A percentile compares a stretch with the other conserved stretches of the same genome.
Conservation (phyloP, 2,797 vertebrate genomes). For the Phrynocephalus forsythii region DNA sequence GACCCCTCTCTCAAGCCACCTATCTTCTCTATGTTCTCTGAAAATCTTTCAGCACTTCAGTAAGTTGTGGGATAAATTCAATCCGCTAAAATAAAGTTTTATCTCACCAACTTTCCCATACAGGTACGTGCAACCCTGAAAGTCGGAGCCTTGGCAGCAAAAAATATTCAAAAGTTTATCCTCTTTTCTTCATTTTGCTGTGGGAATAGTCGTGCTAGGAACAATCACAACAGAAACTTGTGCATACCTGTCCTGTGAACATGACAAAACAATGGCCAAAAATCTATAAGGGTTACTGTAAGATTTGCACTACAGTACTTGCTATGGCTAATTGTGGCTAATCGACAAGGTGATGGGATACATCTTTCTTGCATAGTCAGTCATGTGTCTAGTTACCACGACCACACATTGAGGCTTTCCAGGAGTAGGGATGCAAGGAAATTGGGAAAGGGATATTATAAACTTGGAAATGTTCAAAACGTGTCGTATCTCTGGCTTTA, state of each 20-base stretch:
- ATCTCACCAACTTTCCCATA: constrained; percentile 8
- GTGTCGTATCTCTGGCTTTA: not conserved
- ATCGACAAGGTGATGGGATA: too few species aligned
- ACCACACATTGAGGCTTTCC: not conserved
- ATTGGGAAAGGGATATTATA: not conserved
- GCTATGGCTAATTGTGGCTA: too few species aligned
- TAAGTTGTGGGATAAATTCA: constrained; percentile 32
- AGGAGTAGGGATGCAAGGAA: not conserved
- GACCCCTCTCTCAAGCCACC: too few species aligned
- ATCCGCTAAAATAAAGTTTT: not conserved
- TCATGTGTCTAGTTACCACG: not conserved
- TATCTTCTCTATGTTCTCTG: not conserved
- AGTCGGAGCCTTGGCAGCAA: not conserved
- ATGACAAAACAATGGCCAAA: too few species aligned
- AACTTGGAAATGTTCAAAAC: not conserved
- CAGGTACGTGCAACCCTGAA: not conserved
- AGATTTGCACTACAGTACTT: too few species aligned
- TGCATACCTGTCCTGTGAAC: too few species aligned
- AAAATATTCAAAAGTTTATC: not conserved
- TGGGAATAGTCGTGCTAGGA: not conserved
- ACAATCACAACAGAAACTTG: not conserved
- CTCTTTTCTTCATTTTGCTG: not conserved
- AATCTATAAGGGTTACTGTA: too few species aligned
- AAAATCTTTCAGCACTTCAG: constrained; percentile 23
- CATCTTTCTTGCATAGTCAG: too few species aligned